Evolutionary conservation across 2,113 vertebrate species (phyloP), one percentile per base, ranked within the genome.

Genomic region (Lagenorhynchus albirostris): DNA sequence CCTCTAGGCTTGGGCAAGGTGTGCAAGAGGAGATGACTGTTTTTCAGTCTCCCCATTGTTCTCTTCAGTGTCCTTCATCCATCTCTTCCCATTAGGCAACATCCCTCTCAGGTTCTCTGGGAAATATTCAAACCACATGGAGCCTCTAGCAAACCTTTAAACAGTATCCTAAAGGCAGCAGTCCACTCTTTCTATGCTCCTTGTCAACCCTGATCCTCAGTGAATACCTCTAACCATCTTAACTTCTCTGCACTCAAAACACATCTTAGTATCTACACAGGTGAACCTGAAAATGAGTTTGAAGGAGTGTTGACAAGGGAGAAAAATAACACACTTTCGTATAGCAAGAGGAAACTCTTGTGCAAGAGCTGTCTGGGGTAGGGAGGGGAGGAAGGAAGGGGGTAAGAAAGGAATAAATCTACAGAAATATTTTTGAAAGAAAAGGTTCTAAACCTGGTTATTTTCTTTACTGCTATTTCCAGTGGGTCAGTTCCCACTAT

Each of bases 391-490:
- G 44, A 74, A 81, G 9, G 36, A 55, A 41, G 15, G 3, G 44
- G 47, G 50, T n/a, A 14, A 41, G 68, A 36, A 17, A 92, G 41
- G 20, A 67, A 74, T 21, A 44, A 79, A 41, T 41, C 20, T 65
- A 83, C 15, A 91, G 21, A 65, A 77, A 60, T 55, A 77, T 38
- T 94, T 95, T 83, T 91, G 70, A 84, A 87, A 91, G 31, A 80
- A 41, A 76, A 94, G 1, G 44, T 92, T 86, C 80, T 70, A 84
- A 95, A 67, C 18, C 7, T n/a, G 71, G n/a, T n/a, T 36, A 58
- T 82, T 89, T 89, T 79, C 31, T 83, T 83, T 95, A 63, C 33
- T 86, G 70, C 12, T 94, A 14, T 85, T 97, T 83, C 63, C 31
- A 82, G 9, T 73, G 33, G 67, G 25, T 70, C 68, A 77, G 14